Evolutionary conservation across 2,797 vertebrate species (phyloP).

Genomic region (Danio tinwini): DNA sequence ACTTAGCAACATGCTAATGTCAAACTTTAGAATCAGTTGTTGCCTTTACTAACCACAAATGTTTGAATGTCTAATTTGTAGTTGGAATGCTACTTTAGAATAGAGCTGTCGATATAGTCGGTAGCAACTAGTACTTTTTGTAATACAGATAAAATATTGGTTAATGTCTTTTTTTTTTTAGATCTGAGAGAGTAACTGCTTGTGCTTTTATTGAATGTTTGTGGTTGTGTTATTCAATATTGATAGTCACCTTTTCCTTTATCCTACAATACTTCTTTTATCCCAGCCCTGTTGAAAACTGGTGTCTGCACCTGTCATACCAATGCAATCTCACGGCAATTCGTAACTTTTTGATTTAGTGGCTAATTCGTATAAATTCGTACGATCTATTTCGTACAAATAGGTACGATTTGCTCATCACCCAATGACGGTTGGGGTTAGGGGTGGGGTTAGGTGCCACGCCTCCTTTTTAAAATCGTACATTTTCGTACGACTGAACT

Average conservation of each 20-base stretch:
- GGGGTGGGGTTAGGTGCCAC: too few relatives aligned
- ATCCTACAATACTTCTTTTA: constrained; percentile 51
- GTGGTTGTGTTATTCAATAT: constrained; percentile 27
- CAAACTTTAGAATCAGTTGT: background rate
- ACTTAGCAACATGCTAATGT: constrained; percentile 5
- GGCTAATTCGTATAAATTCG: too few relatives aligned
- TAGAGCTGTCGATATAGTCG: background rate
- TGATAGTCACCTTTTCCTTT: constrained; percentile 52
- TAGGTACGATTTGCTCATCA: too few relatives aligned
- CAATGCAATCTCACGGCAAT: too few relatives aligned
- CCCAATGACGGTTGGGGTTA: too few relatives aligned
- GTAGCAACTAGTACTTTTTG: background rate
- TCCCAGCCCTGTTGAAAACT: constrained; percentile 54
- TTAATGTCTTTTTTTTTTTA: background rate
- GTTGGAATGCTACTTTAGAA: background rate
- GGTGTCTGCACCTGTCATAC: constrained; percentile 38
- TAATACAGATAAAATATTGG: background rate
- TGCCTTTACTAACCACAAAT: background rate
- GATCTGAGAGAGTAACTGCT: background rate
- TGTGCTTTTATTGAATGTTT: background rate
- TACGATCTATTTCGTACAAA: too few relatives aligned
- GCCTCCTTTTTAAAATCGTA: too few relatives aligned
- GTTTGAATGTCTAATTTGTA: too few relatives aligned
- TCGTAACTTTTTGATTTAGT: too few relatives aligned
- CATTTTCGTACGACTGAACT: too few relatives aligned